Percentiles rank a stretch among this genome's conserved stretches.
phyloP scores from a whole-genome alignment of 2,797 vertebrate genomes.

The Alfaro cultratus region DNA sequence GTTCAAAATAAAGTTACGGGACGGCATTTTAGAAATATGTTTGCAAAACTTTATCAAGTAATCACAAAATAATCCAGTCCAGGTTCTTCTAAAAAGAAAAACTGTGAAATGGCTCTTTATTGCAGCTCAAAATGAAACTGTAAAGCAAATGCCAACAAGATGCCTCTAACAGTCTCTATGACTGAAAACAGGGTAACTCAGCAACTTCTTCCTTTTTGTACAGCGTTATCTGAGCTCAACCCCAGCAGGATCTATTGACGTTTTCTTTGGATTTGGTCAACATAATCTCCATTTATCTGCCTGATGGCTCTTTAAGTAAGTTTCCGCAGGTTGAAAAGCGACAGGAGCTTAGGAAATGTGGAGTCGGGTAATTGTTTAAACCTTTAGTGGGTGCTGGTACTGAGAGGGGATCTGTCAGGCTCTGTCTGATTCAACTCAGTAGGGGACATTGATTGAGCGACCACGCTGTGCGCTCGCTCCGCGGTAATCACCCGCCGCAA shows the following conservation, averaged over 20 bases:
- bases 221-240: not conserved
- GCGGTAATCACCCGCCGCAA: constrained; percentile 10
- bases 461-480: constrained; percentile 1
- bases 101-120: not conserved
- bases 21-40: too few species aligned
- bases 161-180: not conserved
- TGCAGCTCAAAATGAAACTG: too few species aligned
- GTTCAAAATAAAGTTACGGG: too few species aligned
- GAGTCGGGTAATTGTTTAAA: constrained; percentile 6
- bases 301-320: not conserved
- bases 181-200: not conserved
- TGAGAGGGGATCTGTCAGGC: not conserved
- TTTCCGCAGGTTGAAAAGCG: not conserved
- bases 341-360: not conserved
- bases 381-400: not conserved
- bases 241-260: not conserved
- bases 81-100: not conserved
- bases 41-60: not conserved
- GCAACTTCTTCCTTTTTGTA: not conserved
- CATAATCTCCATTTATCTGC: not conserved
- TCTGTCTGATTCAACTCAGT: constrained; percentile 14
- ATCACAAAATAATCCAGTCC: not conserved
- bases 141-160: not conserved
- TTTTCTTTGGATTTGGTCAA: not conserved
- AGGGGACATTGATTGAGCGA: constrained; percentile 17